A percentile compares a stretch with the other conserved stretches of the same genome.
Conservation (phyloP, 1,140 invertebrate species). For the Phymorhynchus buccinoides region DNA sequence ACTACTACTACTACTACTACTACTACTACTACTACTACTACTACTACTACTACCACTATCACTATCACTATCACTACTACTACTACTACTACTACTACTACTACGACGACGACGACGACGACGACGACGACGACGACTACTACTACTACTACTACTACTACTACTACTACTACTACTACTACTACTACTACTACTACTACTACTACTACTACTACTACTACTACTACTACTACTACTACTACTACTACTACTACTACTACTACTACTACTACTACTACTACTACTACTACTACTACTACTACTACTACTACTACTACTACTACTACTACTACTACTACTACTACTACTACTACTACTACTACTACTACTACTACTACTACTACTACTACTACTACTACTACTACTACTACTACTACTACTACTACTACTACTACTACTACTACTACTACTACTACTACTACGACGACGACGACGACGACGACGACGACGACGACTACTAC, state of each 20-base stretch:
- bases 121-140: background rate
- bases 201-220: background rate
- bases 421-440: background rate
- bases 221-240: too few relatives aligned
- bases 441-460: too few relatives aligned
- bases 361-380: background rate
- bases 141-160: background rate
- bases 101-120: background rate
- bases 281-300: background rate
- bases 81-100: too few relatives aligned
- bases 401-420: background rate
- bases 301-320: too few relatives aligned
- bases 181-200: background rate
- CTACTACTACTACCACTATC: too few relatives aligned
- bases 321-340: background rate
- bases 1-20: too few relatives aligned
- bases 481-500: too few relatives aligned
- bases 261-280: background rate
- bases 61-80: too few relatives aligned
- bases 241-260: background rate
- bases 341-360: background rate
- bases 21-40: too few relatives aligned
- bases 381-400: too few relatives aligned
- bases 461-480: too few relatives aligned
- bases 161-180: background rate